Evolutionary conservation across 35 echinoderm and acorn worm species (phyloP), one percentile per base, ranked within the genome.

Genomic region (Apostichopus parvimensis): DNA sequence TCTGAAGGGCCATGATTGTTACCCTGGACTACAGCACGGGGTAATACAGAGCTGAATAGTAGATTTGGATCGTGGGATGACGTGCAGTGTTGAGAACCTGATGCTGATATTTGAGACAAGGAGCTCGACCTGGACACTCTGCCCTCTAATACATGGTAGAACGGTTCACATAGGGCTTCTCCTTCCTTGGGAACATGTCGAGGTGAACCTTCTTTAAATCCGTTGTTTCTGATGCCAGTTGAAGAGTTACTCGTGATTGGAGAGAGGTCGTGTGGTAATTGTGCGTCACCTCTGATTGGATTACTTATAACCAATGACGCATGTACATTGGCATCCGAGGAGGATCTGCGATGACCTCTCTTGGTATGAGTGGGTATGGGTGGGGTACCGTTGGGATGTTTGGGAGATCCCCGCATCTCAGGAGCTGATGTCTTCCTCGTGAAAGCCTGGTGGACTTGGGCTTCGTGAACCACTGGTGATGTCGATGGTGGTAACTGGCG

Each of bases 391-490:
- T 84, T 84, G 25, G 55, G 81, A 24, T 84, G 81, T 26, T 66
- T 88, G 21, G 86, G 57, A 53, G 86, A 62, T 34, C 14, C 53
- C 1, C 21, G 73, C 55, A 91, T 78, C 53, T 94, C 93, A 54
- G 93, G 93, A 1, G 93, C 92, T 71, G 87, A 90, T n/a, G 54
- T 58, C 78, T 89, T 94, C 65, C 79, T 92, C 56, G 57, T 90
- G 17, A 60, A 94, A 59, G 82, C 89, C 79, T 92, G 92, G 66
- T 95, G 94, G 53, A 91, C 91, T 78, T 92, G 90, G 6, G 90
- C 95, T 90, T 89, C 77, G 83, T 97, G 94, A 87, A 52, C 92
- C 53, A 90, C 91, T 59, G 95, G 95, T 13, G 95, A 94, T 53
- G 91, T 90, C 6, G 95, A 94, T 8, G 93, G 78, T 9, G 92